Conservation (phyloP, 2,888 invertebrate species). For the Nymphalis urticae region DNA sequence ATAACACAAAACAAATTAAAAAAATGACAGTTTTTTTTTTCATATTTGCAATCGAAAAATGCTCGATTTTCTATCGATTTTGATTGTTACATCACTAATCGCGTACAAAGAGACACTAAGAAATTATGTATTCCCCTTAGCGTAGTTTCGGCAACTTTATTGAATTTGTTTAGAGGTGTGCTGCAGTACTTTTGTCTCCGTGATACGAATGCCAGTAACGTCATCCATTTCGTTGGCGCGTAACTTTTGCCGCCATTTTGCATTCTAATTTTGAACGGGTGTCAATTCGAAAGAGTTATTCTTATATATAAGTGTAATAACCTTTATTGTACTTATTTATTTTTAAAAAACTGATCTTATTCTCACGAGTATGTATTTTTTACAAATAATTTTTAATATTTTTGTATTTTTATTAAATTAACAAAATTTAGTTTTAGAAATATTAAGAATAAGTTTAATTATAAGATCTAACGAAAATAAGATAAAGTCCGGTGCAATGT, state of each 20-base stretch:
- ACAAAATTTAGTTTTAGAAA: too few species aligned
- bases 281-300: background rate
- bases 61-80: constrained; percentile 16
- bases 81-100: constrained; percentile 50
- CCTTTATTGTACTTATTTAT: too few species aligned
- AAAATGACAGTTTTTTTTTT: too few species aligned
- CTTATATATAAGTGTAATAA: background rate
- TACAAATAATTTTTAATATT: too few species aligned
- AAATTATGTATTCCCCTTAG: constrained; percentile 81
- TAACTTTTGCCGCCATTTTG: constrained; percentile 40
- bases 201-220: constrained; percentile 61
- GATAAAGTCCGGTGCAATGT: too few species aligned
- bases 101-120: constrained; percentile 79
- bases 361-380: too few species aligned
- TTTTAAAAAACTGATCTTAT: too few species aligned
- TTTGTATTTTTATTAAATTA: too few species aligned
- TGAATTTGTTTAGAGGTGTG: constrained; percentile 77
- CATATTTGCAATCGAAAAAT: background rate
- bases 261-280: constrained; percentile 14
- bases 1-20: too few species aligned
- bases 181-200: constrained; percentile 76
- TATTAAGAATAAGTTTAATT: too few species aligned
- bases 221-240: constrained; percentile 29
- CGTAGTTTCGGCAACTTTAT: constrained; percentile 77
- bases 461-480: too few species aligned